Evolutionary conservation across 2,797 vertebrate genomes (phyloP).

Genomic region (Semotilus atromaculatus): DNA sequence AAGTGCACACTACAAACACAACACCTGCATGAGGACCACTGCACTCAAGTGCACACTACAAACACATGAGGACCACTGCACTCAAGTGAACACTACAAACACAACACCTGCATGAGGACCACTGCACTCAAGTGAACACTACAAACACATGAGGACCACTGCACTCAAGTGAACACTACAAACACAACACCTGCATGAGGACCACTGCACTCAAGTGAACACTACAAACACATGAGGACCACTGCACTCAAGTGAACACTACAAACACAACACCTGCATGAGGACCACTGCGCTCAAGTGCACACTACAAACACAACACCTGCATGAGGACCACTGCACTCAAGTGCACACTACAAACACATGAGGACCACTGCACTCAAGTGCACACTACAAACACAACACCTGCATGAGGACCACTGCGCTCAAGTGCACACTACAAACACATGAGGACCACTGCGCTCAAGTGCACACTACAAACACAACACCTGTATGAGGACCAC

Average conservation of each 20-base stretch:
- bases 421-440: conserved; percentile 80
- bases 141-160: neutral
- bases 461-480: too few species aligned
- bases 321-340: conserved; percentile 25
- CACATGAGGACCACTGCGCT: neutral
- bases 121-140: conserved; percentile 79
- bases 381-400: conserved; percentile 76
- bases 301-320: conserved; percentile 73
- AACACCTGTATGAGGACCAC: too few species aligned
- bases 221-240: conserved; percentile 69
- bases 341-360: conserved; percentile 79
- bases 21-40: neutral
- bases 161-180: conserved; percentile 80
- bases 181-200: neutral
- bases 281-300: conserved; percentile 64
- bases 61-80: neutral
- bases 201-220: conserved; percentile 69
- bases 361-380: conserved; percentile 64
- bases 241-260: conserved; percentile 80
- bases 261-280: conserved; percentile 4
- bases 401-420: too few species aligned
- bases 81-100: conserved; percentile 80
- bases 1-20: conserved; percentile 78
- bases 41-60: conserved; percentile 80
- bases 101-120: neutral